Conservation (phyloP, 1,140 invertebrate genomes). For the Ericerus pela region DNA sequence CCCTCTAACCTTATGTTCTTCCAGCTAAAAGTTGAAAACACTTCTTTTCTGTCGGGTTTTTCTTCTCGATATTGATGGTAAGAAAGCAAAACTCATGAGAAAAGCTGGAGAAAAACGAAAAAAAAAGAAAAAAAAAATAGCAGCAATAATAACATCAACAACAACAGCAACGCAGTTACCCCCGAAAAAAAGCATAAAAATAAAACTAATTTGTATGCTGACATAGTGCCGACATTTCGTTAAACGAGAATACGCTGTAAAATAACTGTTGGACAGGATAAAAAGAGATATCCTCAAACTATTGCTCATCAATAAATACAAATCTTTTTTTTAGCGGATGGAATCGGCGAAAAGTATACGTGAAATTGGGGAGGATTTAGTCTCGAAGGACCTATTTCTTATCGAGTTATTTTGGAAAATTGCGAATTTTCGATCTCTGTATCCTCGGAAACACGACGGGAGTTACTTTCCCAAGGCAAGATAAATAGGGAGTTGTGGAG, state of each 20-base stretch:
- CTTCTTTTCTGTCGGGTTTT: too few species aligned
- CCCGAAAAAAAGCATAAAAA: too few species aligned
- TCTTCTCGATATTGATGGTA: too few species aligned
- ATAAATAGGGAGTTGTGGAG: slow-evolving; percentile 10
- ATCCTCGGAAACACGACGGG: slow-evolving; percentile 4
- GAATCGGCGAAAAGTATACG: neutral
- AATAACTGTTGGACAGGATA: neutral
- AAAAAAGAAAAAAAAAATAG: too few species aligned
- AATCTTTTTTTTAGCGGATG: slow-evolving; percentile 6
- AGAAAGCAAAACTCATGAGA: too few species aligned
- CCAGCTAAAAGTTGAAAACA: too few species aligned
- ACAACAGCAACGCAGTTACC: too few species aligned
- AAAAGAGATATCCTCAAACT: neutral
- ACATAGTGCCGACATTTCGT: neutral
- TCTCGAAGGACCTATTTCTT: slow-evolving; percentile 7
- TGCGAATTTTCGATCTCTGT: slow-evolving; percentile 10
- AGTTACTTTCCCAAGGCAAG: slow-evolving; percentile 1
- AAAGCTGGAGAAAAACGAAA: too few species aligned
- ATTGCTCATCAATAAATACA: slow-evolving; percentile 8
- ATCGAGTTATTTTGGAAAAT: slow-evolving; percentile 12
- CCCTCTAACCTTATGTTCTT: too few species aligned
- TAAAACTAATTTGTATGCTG: slow-evolving; percentile 8
- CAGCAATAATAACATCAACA: too few species aligned
- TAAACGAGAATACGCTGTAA: neutral
- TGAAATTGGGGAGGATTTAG: neutral